Conservation (phyloP, 2,113 vertebrate genomes). For the Zootoca vivipara region DNA sequence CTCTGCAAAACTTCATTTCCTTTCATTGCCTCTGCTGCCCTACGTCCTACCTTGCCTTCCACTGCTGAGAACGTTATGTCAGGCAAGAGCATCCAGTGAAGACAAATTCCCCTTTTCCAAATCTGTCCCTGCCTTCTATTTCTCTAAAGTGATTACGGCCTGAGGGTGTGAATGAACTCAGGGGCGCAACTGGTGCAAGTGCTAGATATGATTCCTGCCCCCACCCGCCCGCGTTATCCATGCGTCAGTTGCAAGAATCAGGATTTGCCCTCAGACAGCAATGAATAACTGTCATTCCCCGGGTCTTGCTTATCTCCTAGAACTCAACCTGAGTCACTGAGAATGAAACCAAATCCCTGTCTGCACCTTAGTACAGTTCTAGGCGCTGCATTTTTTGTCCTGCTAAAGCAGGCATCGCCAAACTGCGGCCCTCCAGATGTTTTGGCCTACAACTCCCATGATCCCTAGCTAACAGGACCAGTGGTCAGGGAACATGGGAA, state of each 20-base stretch:
- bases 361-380: too few species aligned
- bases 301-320: background rate
- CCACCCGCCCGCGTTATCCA: background rate
- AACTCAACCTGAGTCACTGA: background rate
- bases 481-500: too few species aligned
- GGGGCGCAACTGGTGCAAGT: background rate
- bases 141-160: background rate
- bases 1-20: background rate
- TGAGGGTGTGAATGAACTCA: background rate
- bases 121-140: background rate
- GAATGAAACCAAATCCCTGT: too few species aligned
- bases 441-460: too few species aligned
- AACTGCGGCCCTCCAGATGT: too few species aligned
- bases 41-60: background rate
- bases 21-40: background rate
- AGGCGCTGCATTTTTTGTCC: too few species aligned
- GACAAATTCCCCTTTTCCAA: background rate
- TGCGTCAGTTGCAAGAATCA: background rate
- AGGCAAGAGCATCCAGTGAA: background rate
- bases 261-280: background rate
- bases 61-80: background rate
- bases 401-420: too few species aligned
- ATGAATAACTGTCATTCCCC: background rate
- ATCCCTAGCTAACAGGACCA: too few species aligned
- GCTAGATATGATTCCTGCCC: background rate